These are phyloP conservation scores for Junonia oenone DNA, from an alignment of 2,888 invertebrate genomes.

Conservation along the genomic window DNA sequence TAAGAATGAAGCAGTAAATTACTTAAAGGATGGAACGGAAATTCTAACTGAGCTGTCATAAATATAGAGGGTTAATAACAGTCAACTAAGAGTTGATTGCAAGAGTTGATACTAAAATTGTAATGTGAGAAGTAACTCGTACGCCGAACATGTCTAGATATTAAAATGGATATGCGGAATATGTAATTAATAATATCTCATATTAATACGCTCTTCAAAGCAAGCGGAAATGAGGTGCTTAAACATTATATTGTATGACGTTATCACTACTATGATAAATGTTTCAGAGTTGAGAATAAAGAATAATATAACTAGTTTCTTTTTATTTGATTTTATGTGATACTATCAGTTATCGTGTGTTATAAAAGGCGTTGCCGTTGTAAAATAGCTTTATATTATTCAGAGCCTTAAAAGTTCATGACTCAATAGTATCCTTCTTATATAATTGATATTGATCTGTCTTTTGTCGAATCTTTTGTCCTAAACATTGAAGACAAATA, in stretches of 20 bases:
- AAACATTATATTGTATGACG: constrained; percentile 5
- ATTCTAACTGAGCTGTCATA: constrained; percentile 27
- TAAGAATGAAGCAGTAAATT: constrained; percentile 34
- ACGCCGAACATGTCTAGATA: constrained; percentile 1
- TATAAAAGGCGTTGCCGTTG: neutral
- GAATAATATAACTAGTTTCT: neutral
- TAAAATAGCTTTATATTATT: neutral
- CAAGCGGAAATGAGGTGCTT: constrained; percentile 9
- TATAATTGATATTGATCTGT: neutral
- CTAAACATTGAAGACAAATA: neutral
- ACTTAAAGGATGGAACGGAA: constrained; percentile 29
- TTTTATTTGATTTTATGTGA: neutral
- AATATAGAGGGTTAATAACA: constrained; percentile 36
- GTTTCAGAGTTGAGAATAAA: neutral
- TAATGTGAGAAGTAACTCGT: constrained; percentile 16
- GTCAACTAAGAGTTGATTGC: constrained; percentile 34
- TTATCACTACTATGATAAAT: constrained; percentile 13
- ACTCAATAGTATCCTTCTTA: neutral
- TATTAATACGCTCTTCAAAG: constrained; percentile 2
- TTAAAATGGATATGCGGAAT: constrained; percentile 2
- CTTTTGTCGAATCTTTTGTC: neutral
- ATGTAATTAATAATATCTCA: constrained; percentile 12
- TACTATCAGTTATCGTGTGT: neutral
- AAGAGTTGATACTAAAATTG: constrained; percentile 11
- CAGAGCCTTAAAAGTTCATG: no score